phyloP scores from a whole-genome alignment of 2,888 invertebrate species.

The Drosophila cognata region DNA sequence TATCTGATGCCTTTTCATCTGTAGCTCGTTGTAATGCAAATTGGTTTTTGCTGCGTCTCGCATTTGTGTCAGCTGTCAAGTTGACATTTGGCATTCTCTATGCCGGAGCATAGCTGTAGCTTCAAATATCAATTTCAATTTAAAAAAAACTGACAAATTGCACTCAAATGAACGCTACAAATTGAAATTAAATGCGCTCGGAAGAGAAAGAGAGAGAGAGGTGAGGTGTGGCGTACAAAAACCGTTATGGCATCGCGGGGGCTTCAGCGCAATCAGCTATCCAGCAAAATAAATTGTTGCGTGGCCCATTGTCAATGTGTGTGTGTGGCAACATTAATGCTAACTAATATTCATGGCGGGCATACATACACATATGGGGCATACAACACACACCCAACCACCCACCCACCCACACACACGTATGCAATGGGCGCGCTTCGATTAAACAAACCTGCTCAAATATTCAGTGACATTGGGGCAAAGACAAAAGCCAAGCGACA shows the following conservation, averaged over 20 bases:
- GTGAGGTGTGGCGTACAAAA: neutral
- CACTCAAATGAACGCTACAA: constrained; percentile 51
- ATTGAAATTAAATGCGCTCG: constrained; percentile 39
- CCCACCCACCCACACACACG: constrained; percentile 5
- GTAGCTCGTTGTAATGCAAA: constrained; percentile 47
- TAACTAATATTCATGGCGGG: constrained; percentile 57
- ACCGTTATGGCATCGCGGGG: neutral
- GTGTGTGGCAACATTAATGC: constrained; percentile 25
- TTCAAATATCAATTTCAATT: constrained; percentile 62
- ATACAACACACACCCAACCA: constrained; percentile 19
- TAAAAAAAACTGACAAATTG: constrained; percentile 61
- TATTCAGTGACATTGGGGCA: constrained; percentile 78
- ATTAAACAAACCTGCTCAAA: constrained; percentile 76
- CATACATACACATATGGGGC: constrained; percentile 41
- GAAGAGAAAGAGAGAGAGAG: neutral
- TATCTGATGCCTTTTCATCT: neutral
- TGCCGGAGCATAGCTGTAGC: constrained; percentile 35
- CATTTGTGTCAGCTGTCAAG: constrained; percentile 55
- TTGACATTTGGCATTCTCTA: constrained; percentile 53
- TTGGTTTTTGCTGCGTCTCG: constrained; percentile 47
- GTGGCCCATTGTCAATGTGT: constrained; percentile 28
- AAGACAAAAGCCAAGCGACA: constrained; percentile 57
- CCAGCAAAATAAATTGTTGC: constrained; percentile 45
- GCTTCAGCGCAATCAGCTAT: constrained; percentile 35
- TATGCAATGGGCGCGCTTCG: constrained; percentile 57